These are phyloP conservation scores for Mesoligia furuncula DNA, from an alignment of 2,888 invertebrate species.

Conservation along the genomic window DNA sequence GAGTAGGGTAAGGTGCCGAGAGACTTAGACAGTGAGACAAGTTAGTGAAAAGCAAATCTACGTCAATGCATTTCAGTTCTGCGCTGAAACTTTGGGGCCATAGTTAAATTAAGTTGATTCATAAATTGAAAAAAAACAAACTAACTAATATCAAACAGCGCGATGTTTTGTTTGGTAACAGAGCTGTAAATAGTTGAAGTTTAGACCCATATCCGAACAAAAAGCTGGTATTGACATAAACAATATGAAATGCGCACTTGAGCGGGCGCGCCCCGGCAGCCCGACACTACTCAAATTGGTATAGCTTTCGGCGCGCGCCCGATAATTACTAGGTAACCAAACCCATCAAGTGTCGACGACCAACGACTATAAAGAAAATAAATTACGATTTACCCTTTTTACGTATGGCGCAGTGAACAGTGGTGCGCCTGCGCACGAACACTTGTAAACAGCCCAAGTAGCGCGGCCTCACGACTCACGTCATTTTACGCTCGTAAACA, in stretches of 20 bases:
- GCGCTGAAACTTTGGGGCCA: not conserved
- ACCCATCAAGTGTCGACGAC: constrained; percentile 81
- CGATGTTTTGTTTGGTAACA: constrained; percentile 70
- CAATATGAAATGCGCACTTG: constrained; percentile 86
- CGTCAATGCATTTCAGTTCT: not conserved
- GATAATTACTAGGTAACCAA: constrained; percentile 87
- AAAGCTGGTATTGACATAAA: constrained; percentile 85
- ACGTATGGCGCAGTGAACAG: constrained; percentile 74
- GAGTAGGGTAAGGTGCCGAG: too few relatives aligned
- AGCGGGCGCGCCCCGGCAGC: constrained; percentile 72
- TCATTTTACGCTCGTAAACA: constrained; percentile 90
- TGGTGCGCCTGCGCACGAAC: constrained; percentile 75
- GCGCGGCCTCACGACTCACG: constrained; percentile 85
- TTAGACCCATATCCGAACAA: constrained; percentile 76
- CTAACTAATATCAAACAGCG: constrained; percentile 17
- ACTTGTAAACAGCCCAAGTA: constrained; percentile 83
- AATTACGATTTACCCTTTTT: constrained; percentile 84
- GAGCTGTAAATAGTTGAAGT: constrained; percentile 77
- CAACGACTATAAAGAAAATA: constrained; percentile 83
- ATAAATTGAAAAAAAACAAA: constrained; percentile 10
- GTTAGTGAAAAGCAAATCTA: not conserved
- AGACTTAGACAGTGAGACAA: not conserved
- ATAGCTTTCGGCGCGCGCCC: constrained; percentile 86
- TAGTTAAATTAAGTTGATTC: not conserved
- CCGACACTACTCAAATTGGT: constrained; percentile 81